These are phyloP conservation scores for Plutella xylostella DNA, from an alignment of 2,888 invertebrate species.

Conservation along the genomic window DNA sequence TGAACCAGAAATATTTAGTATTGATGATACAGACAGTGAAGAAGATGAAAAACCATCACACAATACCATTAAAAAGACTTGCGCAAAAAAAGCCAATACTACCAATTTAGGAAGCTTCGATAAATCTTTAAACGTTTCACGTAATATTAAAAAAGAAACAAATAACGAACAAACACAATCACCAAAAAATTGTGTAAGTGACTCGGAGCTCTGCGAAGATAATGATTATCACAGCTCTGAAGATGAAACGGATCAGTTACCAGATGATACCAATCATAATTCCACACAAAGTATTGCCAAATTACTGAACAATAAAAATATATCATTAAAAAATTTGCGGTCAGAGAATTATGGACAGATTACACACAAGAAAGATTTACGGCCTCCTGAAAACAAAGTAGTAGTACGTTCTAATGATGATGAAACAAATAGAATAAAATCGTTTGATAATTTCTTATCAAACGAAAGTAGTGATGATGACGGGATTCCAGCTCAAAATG, in stretches of 20 bases:
- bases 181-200: neutral
- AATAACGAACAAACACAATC: neutral
- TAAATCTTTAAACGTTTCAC: neutral
- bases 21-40: constrained; percentile 57
- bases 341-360: no score
- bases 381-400: no score
- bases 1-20: constrained; percentile 49
- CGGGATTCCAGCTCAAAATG: neutral
- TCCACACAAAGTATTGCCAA: neutral
- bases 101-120: neutral
- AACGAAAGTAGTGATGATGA: neutral
- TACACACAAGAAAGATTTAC: no score
- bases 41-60: constrained; percentile 30
- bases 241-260: constrained; percentile 25
- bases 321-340: constrained; percentile 17
- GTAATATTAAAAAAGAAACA: neutral
- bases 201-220: neutral
- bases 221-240: constrained; percentile 10
- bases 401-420: no score
- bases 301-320: constrained; percentile 15
- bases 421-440: no score
- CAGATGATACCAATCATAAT: constrained; percentile 15
- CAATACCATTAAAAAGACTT: neutral
- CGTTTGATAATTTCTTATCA: no score
- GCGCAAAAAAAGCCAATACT: neutral